Evolutionary conservation across 2,797 vertebrate genomes (phyloP), one percentile per base, ranked within the genome.

Genomic region (Crocodylus rhombifer): DNA sequence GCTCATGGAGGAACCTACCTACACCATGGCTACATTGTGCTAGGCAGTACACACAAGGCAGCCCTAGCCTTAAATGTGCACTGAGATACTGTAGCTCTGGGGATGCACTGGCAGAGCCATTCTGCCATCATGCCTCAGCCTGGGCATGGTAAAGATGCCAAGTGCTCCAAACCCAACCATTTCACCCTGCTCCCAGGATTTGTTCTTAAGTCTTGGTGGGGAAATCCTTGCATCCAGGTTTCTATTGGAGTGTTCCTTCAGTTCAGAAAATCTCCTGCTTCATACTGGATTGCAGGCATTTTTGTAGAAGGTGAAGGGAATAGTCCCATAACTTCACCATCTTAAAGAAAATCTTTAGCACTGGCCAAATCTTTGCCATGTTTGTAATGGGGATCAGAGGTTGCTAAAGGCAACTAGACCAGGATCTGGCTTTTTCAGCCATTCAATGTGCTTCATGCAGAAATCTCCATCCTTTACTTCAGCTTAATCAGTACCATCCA

Each of bases 381-480:
- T 36, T 84, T 60, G 18, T 81, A 82, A 51, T 26, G 4, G 74
- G 69, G 57, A 67, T 74, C 65, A 65, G 18, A n/a, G 13, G 33
- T 5, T 76, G 84, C 36, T 77, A 92, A 77, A 56, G 63, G 14
- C 25, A 73, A 14, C n/a, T 64, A 74, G 57, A 15, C 67, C 91
- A 87, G 30, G 51, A 69, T 93, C 83, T 88, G 64, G 11, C 42
- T 67, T 14, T 12, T 20, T 80, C 94, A 83, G 33, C 15, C 81
- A 80, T 79, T 81, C 90, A 86, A 93, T 79, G 28, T 95, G 75
- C 67, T 90, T 87, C 80, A 71, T 88, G 93, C 81, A 94, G 81
- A 95, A 94, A 92, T 67, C 89, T 15, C 82, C 60, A 8, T 81
- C 82, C 79, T 89, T 81, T 78, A 69, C 81, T 79, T 74, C 91